These are phyloP conservation scores for Philhelius pedissequus DNA, from an alignment of 2,888 invertebrate species.

Conservation along the genomic window DNA sequence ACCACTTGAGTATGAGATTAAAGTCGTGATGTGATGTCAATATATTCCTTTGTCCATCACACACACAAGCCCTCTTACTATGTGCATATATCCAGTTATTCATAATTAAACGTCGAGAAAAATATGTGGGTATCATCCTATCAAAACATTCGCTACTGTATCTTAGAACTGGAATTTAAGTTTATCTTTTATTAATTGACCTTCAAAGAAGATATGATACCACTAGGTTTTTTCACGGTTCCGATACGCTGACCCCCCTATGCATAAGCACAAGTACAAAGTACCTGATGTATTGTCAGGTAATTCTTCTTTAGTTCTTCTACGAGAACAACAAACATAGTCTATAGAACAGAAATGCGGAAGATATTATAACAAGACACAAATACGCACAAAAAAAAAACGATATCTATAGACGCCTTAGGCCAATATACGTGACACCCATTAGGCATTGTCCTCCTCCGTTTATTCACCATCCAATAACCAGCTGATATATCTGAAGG, in stretches of 20 bases:
- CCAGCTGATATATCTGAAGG: slow-evolving; percentile 45
- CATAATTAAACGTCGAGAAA: not conserved
- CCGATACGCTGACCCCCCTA: slow-evolving; percentile 30
- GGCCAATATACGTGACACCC: slow-evolving; percentile 39
- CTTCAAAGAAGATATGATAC: slow-evolving; percentile 11
- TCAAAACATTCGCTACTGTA: not conserved
- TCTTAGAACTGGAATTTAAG: not conserved
- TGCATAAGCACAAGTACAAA: not conserved
- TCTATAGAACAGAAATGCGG: slow-evolving; percentile 39
- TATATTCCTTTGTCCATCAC: not conserved
- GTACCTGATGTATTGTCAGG: not conserved
- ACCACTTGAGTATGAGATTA: not conserved
- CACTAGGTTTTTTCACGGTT: not conserved
- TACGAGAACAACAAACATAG: not conserved
- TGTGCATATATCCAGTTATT: not conserved
- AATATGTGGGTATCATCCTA: slow-evolving; percentile 26
- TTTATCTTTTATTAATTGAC: not conserved
- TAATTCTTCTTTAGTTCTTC: not conserved
- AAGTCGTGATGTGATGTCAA: not conserved
- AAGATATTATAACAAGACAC: slow-evolving; percentile 21
- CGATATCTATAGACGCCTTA: slow-evolving; percentile 9
- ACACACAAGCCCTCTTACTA: not conserved
- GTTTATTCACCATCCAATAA: slow-evolving; percentile 1
- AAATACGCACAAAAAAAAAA: slow-evolving; percentile 3
- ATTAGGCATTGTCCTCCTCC: slow-evolving; percentile 59